Percentiles rank a stretch among this genome's conserved stretches.
Conservation (phyloP, 2,888 invertebrate species). For the Carabus problematicus region DNA sequence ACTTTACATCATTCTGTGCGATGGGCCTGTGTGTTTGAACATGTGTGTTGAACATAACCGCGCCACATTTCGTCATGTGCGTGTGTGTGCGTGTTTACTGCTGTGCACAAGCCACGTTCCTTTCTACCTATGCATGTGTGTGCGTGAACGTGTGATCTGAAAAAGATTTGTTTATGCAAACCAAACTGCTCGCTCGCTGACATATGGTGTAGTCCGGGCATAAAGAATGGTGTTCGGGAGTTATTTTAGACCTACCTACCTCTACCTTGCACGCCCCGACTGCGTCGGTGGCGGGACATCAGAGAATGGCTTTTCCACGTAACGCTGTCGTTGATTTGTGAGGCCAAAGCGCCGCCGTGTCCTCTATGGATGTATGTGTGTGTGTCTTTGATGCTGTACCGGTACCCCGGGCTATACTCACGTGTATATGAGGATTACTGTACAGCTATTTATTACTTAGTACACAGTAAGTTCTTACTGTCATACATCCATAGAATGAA, state of each 20-base stretch:
- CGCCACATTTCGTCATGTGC: background rate
- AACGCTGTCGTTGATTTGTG: constrained; percentile 20
- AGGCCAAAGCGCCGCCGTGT: constrained; percentile 3
- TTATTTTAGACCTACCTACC: constrained; percentile 23
- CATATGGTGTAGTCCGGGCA: constrained; percentile 26
- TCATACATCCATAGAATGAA: too few relatives aligned
- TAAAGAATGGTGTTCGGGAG: constrained; percentile 34
- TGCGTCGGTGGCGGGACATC: too few relatives aligned
- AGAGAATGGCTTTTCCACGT: constrained; percentile 25
- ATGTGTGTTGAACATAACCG: constrained; percentile 12
- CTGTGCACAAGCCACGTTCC: constrained; percentile 2
- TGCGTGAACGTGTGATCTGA: constrained; percentile 10
- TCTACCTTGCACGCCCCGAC: constrained; percentile 26
- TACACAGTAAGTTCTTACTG: too few relatives aligned
- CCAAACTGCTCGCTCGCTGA: constrained; percentile 21
- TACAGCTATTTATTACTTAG: too few relatives aligned
- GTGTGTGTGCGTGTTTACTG: too few relatives aligned
- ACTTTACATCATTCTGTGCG: constrained; percentile 44
- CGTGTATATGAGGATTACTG: too few relatives aligned
- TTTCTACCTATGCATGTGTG: background rate
- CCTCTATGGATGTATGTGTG: too few relatives aligned
- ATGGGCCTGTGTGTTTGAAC: constrained; percentile 29
- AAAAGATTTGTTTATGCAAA: constrained; percentile 37
- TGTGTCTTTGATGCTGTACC: too few relatives aligned
- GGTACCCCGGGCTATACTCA: too few relatives aligned